Base-by-base conservation (phyloP, 2,888 invertebrate species). In the Coelinius sp. region DNA sequence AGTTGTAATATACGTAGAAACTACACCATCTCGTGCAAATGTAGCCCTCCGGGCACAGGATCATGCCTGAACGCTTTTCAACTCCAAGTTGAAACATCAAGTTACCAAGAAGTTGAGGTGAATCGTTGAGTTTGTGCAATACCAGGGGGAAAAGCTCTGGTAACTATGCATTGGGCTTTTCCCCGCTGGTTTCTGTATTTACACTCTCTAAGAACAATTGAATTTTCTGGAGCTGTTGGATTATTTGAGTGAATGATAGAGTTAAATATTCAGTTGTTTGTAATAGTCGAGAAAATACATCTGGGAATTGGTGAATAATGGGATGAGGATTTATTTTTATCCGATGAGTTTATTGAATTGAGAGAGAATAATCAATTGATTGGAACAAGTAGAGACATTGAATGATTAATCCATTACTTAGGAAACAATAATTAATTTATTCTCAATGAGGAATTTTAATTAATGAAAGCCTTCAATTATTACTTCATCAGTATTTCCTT, bases 81-180 rank as follows among this genome's bases (percentile, higher is more conserved):
- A 59, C 59, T 59, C 31, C 31, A 59, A 14, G 59, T 35, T 59
- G 35, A 31, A 59, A 59, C 35, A 25, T 59, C 25, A 59, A 59
- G 59, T 59, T 59, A 7, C 35, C 59, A 35, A 31, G 59, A 59
- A 59, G 59, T 59, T 59, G 31, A 59, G 59, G 25, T 59, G 31
- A 59, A 59, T 35, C 59, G 20, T 59, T 59, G 59, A 59, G 31
- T 59, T 56, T 59, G 59, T 59, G 20, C 59, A 59, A 20, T 59
- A 59, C 17, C 1, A 17, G 31, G 17, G 10, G 35, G 27, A 14
- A n/a, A 27, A 27, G 27, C 8, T 14, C 25, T 14, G 4, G 56
- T 5, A 8, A 59, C 14, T 20, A 59, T 35, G 35, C 35, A 59
- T 22, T 59, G 35, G 31, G 31, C 31, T 31, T 31, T 59, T 31